Evolutionary conservation across 2,888 invertebrate genomes (phyloP), one percentile per base, ranked within the genome.

Genomic region (Hemistola chrysoprasaria): DNA sequence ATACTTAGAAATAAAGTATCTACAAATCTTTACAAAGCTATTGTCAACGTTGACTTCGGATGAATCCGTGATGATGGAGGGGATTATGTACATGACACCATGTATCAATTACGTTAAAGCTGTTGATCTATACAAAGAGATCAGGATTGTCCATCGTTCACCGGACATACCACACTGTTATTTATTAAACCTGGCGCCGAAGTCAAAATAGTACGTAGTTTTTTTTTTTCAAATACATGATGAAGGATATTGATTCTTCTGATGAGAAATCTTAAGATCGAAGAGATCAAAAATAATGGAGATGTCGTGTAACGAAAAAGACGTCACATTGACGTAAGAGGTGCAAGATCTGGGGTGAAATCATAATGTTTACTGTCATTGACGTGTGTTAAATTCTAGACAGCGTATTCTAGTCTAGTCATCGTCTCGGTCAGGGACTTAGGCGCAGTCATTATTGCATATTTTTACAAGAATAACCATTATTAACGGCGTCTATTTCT

Each of bases 251-350:
- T 79, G 59, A 58, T 59, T 66, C 68, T 72, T 78, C 57, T 16
- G 47, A 20, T 48, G 43, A 65, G 8, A 65, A 31, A n/a, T 31
- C 63, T 78, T 77, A 80, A 76, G 73, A 67, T 55, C 59, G 49
- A 42, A 56, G 56, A 59, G 51, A 60, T 55, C 48, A 67, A 65
- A 64, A 75, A 72, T 71, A 64, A 66, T 69, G 69, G 66, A 66
- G 62, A 68, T 64, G 67, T n/a, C n/a, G n/a, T 70, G 74, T 83
- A 80, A 84, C 83, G 78, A 85, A 82, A 79, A 80, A 70, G 76
- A 85, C 86, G 86, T 87, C 86, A 85, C 75, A 84, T 81, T 86
- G 85, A 86, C 86, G 86, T 76, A 82, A 79, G 73, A 71, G 78
- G 77, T 82, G 81, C 82, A 82, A 78, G 74, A 81, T 83, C 79